Evolutionary conservation across 2,113 vertebrate species (phyloP).

Genomic region (Potamarius usumacintae): DNA sequence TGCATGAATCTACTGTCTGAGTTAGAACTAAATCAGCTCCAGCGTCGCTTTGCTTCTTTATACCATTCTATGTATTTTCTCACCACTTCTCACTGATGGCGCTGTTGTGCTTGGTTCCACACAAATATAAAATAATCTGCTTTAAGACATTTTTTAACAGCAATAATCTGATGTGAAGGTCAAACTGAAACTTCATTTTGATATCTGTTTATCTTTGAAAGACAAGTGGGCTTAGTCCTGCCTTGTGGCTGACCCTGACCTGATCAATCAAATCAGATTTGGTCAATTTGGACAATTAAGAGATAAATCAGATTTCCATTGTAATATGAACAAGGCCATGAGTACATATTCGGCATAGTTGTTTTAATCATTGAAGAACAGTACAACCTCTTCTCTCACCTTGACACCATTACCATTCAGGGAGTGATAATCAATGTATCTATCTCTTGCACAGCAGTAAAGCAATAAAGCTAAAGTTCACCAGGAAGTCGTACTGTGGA

Average conservation of each 20-base stretch:
- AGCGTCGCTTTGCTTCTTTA: neutral
- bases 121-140: neutral
- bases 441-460: conserved; percentile 14
- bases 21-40: neutral
- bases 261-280: neutral
- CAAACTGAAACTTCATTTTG: neutral
- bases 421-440: neutral
- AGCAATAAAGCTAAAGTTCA: conserved; percentile 8
- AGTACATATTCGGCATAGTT: neutral
- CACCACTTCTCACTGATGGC: no score
- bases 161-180: neutral
- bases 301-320: neutral
- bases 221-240: neutral
- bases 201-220: neutral
- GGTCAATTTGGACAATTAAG: neutral
- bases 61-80: neutral
- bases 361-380: conserved; percentile 19
- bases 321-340: neutral
- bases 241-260: neutral
- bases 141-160: neutral
- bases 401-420: conserved; percentile 5
- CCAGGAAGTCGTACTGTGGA: neutral
- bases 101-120: neutral
- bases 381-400: neutral
- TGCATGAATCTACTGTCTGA: neutral